Evolutionary conservation across 1,140 invertebrate species (phyloP).

Genomic region (Drosophila kohkoa): DNA sequence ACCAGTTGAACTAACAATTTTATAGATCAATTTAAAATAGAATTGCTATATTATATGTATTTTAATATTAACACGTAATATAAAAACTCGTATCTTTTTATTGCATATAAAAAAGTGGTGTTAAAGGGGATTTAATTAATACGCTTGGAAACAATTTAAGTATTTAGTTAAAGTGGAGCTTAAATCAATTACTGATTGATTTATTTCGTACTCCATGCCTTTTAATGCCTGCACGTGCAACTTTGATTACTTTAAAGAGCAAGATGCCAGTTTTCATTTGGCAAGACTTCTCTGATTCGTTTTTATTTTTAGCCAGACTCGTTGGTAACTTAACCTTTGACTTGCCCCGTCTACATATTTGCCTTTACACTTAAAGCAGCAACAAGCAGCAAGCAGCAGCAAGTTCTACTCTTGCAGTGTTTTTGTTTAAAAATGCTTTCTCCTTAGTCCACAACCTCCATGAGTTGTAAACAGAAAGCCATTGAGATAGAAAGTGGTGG

Average conservation of each 20-base stretch:
- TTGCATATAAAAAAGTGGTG: too few species aligned
- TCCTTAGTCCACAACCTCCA: background rate
- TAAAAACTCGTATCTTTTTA: background rate
- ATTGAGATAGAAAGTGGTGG: conserved; percentile 6
- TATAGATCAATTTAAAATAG: background rate
- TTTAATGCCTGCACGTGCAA: background rate
- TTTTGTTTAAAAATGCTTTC: conserved; percentile 5
- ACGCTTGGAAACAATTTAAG: too few species aligned
- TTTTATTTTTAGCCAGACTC: conserved; percentile 18
- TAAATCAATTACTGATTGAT: too few species aligned
- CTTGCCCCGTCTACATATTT: conserved; percentile 43
- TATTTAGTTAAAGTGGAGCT: too few species aligned
- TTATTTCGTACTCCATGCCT: background rate
- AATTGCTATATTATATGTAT: background rate
- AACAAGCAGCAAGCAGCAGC: background rate
- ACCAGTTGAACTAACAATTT: conserved; percentile 2
- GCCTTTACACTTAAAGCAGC: conserved; percentile 45
- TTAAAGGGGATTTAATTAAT: too few species aligned
- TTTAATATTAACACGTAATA: background rate
- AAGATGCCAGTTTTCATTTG: background rate
- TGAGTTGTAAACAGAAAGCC: conserved; percentile 2
- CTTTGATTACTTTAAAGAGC: background rate
- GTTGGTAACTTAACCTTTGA: conserved; percentile 24
- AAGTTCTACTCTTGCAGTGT: background rate
- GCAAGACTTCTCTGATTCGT: background rate